Base-by-base conservation (phyloP, 2,888 invertebrate genomes). In the Eupithecia vulgata region DNA sequence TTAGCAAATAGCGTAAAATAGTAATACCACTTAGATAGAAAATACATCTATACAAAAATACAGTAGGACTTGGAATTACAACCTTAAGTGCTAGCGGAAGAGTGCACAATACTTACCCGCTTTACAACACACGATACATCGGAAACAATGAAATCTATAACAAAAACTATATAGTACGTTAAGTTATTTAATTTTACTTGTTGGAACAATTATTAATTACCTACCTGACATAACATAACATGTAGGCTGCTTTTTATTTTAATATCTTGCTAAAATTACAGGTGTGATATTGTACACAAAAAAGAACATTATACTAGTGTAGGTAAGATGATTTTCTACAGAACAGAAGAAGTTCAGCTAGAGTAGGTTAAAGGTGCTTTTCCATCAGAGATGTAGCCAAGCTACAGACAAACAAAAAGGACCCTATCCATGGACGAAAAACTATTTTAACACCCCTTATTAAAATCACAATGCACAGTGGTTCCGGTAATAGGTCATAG, bases 1-100 rank as follows among this genome's bases (percentile, higher is more conserved):
- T 84, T 84, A 84, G 75, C 78, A 83, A 84, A 82, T 83, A 82
- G 17, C 65, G 78, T 75, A 75, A 72, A 78, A 64, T 70, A 76
- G 35, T 12, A 72, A 74, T 69, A 71, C 65, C 72, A 66, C 72
- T 71, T 72, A 68, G 8, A 62, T 68, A 75, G 66, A 73, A 75
- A 73, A 73, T 73, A 73, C 70, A 73, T 68, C n/a, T 68, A 68
- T 67, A 76, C 30, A 69, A 76, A 45, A 73, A 57, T 21, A 64
- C 64, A n/a, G 17, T 34, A 12, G 15, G 5, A 25, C 40, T 65
- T 40, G n/a, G 1, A 64, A 64, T 64, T 64, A 37, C 4, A 10
- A 64, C 37, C 35, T 57, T 37, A 64, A 21, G 34, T 61, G 21
- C 48, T n/a, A 52, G 21, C 21, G 48, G n/a, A 17, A 45, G n/a